A percentile compares a stretch with the other conserved stretches of the same genome.
phyloP scores from a whole-genome alignment of 2,113 vertebrate species.

The Vicugna pacos region DNA sequence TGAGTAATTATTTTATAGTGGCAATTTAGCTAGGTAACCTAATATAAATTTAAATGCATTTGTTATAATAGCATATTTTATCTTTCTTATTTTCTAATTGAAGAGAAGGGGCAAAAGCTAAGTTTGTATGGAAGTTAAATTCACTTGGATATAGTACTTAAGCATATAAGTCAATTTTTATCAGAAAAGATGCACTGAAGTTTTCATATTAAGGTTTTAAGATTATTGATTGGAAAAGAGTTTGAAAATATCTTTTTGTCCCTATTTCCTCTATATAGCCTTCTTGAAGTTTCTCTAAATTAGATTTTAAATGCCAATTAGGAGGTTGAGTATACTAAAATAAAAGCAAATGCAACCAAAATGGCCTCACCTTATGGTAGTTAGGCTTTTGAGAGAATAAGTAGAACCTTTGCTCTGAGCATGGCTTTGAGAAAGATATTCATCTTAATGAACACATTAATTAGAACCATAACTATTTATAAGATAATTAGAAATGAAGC shows the following conservation, averaged over 20 bases:
- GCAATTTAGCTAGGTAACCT: constrained; percentile 75
- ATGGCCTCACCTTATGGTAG: constrained; percentile 99
- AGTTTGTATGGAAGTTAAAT: constrained; percentile 85
- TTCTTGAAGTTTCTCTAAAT: constrained; percentile 99
- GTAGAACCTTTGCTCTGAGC: constrained; percentile 99
- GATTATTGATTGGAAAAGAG: constrained; percentile 88
- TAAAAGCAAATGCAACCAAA: constrained; percentile 99
- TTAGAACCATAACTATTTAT: constrained; percentile 99
- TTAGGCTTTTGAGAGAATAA: constrained; percentile 97
- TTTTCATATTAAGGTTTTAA: constrained; percentile 88
- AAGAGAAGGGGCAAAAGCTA: constrained; percentile 76
- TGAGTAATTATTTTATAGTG: constrained; percentile 77
- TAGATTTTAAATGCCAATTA: constrained; percentile 99
- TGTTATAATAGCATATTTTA: constrained; percentile 77
- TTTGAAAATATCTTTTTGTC: constrained; percentile 85
- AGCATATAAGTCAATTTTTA: constrained; percentile 83
- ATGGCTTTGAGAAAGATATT: constrained; percentile 99
- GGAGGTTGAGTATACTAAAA: constrained; percentile 99
- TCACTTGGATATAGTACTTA: constrained; percentile 80
- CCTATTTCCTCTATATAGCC: constrained; percentile 91
- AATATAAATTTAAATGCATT: constrained; percentile 82
- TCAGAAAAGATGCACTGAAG: constrained; percentile 86
- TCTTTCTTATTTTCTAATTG: constrained; percentile 74
- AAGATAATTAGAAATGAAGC: constrained; percentile 99
- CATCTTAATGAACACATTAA: constrained; percentile 99